phyloP scores from a whole-genome alignment of 2,113 vertebrate species.

The Gadus chalcogrammus region DNA sequence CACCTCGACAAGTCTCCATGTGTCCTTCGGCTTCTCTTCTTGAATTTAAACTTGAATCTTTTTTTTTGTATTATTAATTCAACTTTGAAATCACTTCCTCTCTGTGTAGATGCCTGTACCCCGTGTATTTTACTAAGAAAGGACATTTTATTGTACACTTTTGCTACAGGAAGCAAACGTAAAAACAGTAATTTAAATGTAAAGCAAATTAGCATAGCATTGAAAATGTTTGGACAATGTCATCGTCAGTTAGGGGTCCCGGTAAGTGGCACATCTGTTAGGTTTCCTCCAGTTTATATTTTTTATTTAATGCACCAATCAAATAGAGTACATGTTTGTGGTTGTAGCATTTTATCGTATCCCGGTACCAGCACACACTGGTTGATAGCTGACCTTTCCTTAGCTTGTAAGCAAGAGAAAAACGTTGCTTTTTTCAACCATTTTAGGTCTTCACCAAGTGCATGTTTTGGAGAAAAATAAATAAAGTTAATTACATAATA shows the following conservation, averaged over 20 bases:
- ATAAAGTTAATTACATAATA: constrained; percentile 37
- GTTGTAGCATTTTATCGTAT: not conserved
- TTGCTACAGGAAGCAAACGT: not conserved
- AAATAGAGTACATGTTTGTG: not conserved
- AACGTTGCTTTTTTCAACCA: constrained; percentile 16
- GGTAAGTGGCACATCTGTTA: no score
- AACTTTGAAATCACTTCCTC: not conserved
- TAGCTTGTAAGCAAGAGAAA: constrained; percentile 19
- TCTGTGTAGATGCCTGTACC: not conserved
- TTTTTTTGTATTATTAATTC: constrained; percentile 1
- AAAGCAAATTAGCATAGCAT: not conserved
- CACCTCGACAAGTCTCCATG: not conserved
- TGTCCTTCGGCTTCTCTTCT: not conserved
- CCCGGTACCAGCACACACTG: constrained; percentile 9
- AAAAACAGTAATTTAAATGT: not conserved
- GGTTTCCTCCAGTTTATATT: not conserved
- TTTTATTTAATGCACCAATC: not conserved
- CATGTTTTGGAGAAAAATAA: constrained; percentile 55
- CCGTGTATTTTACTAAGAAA: constrained; percentile 1
- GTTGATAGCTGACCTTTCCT: not conserved
- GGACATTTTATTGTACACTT: not conserved
- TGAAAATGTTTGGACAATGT: not conserved
- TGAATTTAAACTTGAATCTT: not conserved
- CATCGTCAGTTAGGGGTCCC: not conserved
- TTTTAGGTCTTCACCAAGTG: constrained; percentile 31